A percentile compares a stretch with the other conserved stretches of the same genome.
Conservation (phyloP, 2,113 vertebrate genomes). For the Chlorocebus sabaeus region DNA sequence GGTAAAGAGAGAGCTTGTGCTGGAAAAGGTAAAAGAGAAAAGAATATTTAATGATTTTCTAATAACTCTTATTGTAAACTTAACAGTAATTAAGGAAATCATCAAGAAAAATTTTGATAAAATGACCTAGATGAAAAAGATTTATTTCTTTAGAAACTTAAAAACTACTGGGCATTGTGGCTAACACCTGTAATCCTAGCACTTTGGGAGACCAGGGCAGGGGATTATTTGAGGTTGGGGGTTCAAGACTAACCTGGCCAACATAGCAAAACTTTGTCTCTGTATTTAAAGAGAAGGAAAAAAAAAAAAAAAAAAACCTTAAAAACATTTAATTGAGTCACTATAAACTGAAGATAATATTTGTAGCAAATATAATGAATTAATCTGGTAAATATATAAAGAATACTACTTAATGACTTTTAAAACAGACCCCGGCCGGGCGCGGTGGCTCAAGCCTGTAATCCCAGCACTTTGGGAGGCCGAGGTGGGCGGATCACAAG, state of each 20-base stretch:
- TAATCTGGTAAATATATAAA: background rate
- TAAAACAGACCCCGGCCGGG: background rate
- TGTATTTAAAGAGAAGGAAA: too few relatives aligned
- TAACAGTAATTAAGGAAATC: background rate
- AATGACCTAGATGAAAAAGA: background rate
- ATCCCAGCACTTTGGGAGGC: too few relatives aligned
- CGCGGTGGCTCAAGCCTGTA: too few relatives aligned
- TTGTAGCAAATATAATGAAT: background rate
- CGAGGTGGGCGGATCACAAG: too few relatives aligned
- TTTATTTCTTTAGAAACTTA: background rate
- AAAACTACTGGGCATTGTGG: background rate
- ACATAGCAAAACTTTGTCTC: too few relatives aligned
- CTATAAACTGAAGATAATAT: background rate
- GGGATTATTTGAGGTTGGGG: too few relatives aligned
- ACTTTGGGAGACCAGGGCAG: background rate
- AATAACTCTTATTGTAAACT: background rate
- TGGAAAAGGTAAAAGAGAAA: conserved; percentile 11
- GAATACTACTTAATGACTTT: conserved; percentile 15
- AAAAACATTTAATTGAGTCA: background rate
- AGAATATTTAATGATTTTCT: background rate
- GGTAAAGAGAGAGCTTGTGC: background rate
- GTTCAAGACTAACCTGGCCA: background rate
- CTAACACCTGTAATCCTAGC: background rate
- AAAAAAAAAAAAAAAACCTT: too few relatives aligned
- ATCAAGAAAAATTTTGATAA: background rate